These are phyloP conservation scores for Cataglyphis cursor DNA, from an alignment of 2,888 invertebrate species.

Conservation along the genomic window DNA sequence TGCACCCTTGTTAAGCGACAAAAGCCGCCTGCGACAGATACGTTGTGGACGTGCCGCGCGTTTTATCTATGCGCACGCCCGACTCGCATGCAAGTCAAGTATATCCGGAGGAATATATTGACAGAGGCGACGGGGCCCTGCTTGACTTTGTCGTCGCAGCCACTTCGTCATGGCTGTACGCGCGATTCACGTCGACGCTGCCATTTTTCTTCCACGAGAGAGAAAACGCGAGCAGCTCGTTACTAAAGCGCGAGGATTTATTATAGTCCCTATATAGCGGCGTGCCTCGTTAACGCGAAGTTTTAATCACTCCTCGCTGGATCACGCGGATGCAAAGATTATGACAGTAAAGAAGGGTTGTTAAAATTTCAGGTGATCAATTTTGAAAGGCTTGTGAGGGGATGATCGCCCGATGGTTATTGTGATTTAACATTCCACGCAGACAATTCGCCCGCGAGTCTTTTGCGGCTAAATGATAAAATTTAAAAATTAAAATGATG, in stretches of 20 bases:
- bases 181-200: conserved; percentile 41
- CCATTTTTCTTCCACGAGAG: conserved; percentile 27
- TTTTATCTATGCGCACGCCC: conserved; percentile 75
- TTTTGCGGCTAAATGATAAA: conserved; percentile 3
- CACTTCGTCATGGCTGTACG: conserved; percentile 5
- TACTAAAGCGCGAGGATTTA: conserved; percentile 50
- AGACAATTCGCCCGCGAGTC: not conserved
- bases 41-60: conserved; percentile 58
- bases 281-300: conserved; percentile 46
- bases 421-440: conserved; percentile 1
- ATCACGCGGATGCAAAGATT: conserved; percentile 45
- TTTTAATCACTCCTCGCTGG: conserved; percentile 44
- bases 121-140: conserved; percentile 57
- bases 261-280: conserved; percentile 25
- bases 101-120: conserved; percentile 62
- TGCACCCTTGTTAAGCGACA: conserved; percentile 58
- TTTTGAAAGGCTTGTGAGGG: conserved; percentile 21
- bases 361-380: conserved; percentile 46
- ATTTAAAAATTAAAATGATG: not conserved
- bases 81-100: conserved; percentile 72
- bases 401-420: not conserved
- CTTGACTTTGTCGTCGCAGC: conserved; percentile 25
- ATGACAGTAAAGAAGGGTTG: conserved; percentile 9
- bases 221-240: conserved; percentile 36
- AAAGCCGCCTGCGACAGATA: conserved; percentile 62